Base-by-base conservation (phyloP, 2,888 invertebrate genomes). In the Ophraella communa region DNA sequence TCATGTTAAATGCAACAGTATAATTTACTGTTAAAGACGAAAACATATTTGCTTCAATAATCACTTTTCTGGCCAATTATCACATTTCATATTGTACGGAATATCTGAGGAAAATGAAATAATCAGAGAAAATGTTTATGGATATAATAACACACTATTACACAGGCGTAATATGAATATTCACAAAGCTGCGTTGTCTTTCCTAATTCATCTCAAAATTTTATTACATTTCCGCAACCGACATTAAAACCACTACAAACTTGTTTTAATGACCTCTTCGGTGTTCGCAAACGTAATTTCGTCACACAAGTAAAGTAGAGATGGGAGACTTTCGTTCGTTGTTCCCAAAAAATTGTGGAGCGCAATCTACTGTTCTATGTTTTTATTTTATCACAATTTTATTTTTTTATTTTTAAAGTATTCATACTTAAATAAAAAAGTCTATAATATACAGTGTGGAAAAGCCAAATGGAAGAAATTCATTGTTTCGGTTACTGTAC, bases 171-270 rank as follows among this genome's bases (percentile, higher is more conserved):
- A 18, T 11, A 56, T 45, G 20, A 56, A 56, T 56, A 45, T 56
- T 56, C 56, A 20, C 17, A 49, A 11, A 24, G 23, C 35, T 14
- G 23, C 14, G 33, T 27, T n/a, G 27, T 42, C 24, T 60, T 44
- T 52, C 42, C 52, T 60, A 60, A 60, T 60, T 60, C 44, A 60
- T 60, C 33, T 30, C 27, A 11, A 45, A 60, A 60, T 53, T 60
- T 60, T 60, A 60, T 53, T 35, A 53, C 52, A 45, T 27, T 17
- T 35, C 44, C 53, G 20, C 42, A 53, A 18, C 52, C 18, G 21
- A 42, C 52, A 44, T 60, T 60, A 53, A 60, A 53, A 60, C 52
- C 52, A 52, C 60, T 18, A 60, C 59, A 51, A 51, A 59, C 44
- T 44, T 44, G 52, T 45, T 60, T 60, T 52, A 42, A 52, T 44